Conservation (phyloP, 2,113 vertebrate genomes). For the Falcunculus frontatus region DNA sequence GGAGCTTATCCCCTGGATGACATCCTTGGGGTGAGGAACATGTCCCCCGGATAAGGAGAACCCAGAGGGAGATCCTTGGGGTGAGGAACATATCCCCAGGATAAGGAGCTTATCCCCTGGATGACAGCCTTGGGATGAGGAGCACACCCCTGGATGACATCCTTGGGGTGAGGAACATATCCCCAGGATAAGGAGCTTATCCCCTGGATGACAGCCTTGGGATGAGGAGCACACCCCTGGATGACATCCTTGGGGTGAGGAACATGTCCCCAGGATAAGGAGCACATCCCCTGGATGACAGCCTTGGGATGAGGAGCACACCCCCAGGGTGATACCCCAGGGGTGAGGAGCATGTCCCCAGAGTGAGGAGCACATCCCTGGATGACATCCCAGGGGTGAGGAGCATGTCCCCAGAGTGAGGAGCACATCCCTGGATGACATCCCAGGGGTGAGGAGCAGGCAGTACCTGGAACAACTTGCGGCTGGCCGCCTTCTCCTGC, state of each 20-base stretch:
- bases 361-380: neutral
- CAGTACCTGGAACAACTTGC: constrained; percentile 85
- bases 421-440: neutral
- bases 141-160: neutral
- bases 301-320: too few relatives aligned
- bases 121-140: too few relatives aligned
- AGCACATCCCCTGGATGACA: too few relatives aligned
- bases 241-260: neutral
- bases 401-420: neutral
- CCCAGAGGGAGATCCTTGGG: too few relatives aligned
- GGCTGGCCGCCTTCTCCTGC: constrained; percentile 77
- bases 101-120: too few relatives aligned
- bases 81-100: neutral
- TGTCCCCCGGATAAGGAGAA: neutral
- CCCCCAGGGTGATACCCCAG: too few relatives aligned
- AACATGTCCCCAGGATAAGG: neutral
- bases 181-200: neutral
- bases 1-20: neutral
- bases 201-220: accelerated
- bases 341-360: neutral
- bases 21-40: neutral
- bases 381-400: neutral
- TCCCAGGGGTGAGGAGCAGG: neutral
- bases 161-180: neutral
- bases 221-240: neutral